Conservation (phyloP, 2,113 vertebrate genomes). For the Pelecanus crispus region DNA sequence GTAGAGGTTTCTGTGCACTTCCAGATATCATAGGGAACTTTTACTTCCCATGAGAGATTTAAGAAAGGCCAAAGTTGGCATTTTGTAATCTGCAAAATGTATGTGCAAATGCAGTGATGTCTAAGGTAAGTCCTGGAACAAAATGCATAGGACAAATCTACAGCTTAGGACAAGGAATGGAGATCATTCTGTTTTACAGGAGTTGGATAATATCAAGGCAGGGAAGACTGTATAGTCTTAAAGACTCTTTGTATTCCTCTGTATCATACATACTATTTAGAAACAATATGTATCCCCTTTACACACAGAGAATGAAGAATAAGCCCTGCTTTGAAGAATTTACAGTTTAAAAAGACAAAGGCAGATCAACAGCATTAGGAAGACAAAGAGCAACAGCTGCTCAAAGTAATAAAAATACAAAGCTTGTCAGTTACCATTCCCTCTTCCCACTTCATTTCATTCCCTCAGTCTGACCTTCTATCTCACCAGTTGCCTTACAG, state of each 20-base stretch:
- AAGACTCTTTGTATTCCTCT: neutral
- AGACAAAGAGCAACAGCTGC: conserved; percentile 19
- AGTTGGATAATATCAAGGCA: neutral
- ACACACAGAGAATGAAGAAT: neutral
- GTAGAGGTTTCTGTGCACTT: neutral
- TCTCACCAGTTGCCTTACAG: neutral
- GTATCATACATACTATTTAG: neutral
- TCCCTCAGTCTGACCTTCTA: neutral
- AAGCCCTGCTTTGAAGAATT: neutral
- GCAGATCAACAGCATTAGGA: neutral
- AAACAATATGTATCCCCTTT: neutral
- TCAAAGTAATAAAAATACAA: neutral
- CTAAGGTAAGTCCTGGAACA: neutral
- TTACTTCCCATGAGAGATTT: neutral
- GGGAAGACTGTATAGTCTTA: neutral
- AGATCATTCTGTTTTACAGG: neutral
- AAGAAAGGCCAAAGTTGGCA: neutral
- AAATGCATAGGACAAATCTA: neutral
- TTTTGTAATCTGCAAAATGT: neutral
- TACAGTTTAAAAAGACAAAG: neutral
- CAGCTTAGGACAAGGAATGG: neutral
- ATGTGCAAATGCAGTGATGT: neutral
- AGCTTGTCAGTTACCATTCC: neutral
- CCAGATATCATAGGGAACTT: neutral
- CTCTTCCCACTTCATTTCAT: neutral